Percentiles rank a stretch among this genome's conserved stretches.
phyloP scores from a whole-genome alignment of 2,888 invertebrate genomes.

The Scelioninae gen. 2 region DNA sequence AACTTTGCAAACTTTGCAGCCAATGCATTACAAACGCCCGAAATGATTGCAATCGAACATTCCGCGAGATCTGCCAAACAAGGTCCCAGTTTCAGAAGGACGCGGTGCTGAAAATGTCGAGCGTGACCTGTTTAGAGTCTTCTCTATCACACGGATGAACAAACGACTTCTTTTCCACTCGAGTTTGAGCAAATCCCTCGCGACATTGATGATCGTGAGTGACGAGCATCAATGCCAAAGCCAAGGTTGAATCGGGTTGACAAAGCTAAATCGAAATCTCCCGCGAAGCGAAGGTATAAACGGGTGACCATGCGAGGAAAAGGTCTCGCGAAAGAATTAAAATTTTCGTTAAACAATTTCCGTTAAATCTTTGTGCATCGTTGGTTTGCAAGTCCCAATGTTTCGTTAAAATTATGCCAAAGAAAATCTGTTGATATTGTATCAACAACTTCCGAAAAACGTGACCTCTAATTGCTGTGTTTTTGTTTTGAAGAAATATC shows the following conservation, averaged over 20 bases:
- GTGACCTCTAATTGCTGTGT: no score
- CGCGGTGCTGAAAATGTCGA: slow-evolving; percentile 19
- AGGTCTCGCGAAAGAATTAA: no score
- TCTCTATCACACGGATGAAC: not conserved
- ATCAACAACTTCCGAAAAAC: no score
- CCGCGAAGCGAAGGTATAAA: no score
- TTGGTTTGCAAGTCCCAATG: no score
- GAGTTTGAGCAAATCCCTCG: slow-evolving; percentile 30
- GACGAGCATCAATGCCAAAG: slow-evolving; percentile 39
- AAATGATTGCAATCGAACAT: slow-evolving; percentile 20
- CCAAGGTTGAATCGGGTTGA: slow-evolving; percentile 36
- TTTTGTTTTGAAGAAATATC: no score
- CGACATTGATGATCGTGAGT: slow-evolving; percentile 17
- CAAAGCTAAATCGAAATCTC: slow-evolving; percentile 19
- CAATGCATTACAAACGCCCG: slow-evolving; percentile 14
- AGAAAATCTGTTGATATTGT: no score
- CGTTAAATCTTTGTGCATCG: no score
- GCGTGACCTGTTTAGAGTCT: slow-evolving; percentile 30
- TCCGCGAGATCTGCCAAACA: slow-evolving; percentile 14
- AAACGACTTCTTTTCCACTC: slow-evolving; percentile 24
- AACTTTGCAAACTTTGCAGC: slow-evolving; percentile 8
- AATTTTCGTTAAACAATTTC: no score
- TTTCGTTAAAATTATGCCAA: no score
- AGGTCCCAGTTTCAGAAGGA: slow-evolving; percentile 24
- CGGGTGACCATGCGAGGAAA: no score